Evolutionary conservation across 2,113 vertebrate species (phyloP).

Genomic region (Xiphophorus hellerii): DNA sequence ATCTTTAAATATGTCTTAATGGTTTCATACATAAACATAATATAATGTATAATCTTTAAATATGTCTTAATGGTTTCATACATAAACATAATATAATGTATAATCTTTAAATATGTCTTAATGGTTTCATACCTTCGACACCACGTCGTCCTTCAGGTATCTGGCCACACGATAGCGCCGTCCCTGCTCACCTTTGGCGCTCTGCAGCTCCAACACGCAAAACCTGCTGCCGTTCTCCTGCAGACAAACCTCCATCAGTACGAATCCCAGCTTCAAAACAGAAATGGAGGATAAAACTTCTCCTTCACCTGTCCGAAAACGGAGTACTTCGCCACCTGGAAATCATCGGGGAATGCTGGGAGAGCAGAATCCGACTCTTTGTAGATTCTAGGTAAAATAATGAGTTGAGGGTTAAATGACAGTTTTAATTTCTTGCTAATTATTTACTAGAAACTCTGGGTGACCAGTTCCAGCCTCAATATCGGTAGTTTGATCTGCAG

Average conservation of each 20-base stretch:
- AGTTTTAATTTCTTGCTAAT: not conserved
- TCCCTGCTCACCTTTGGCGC: constrained; percentile 41
- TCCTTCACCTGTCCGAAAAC: constrained; percentile 80
- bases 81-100: too few species aligned
- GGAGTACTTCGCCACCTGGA: constrained; percentile 86
- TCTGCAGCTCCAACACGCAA: constrained; percentile 82
- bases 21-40: too few species aligned
- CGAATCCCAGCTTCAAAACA: not conserved
- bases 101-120: too few species aligned
- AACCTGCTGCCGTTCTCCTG: constrained; percentile 44
- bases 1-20: too few species aligned
- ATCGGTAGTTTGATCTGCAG: too few species aligned
- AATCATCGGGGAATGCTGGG: constrained; percentile 73
- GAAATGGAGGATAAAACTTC: not conserved
- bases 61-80: too few species aligned
- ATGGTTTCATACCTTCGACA: constrained; percentile 15
- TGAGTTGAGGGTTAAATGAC: not conserved
- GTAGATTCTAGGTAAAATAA: constrained; percentile 71
- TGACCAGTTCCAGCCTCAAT: too few species aligned
- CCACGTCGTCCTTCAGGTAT: constrained; percentile 41
- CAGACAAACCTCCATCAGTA: not conserved
- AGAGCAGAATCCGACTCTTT: constrained; percentile 58
- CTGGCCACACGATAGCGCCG: constrained; percentile 73
- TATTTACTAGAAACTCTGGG: too few species aligned
- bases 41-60: too few species aligned